phyloP scores from a whole-genome alignment of 2,888 invertebrate genomes.

The Andrena bucephala region DNA sequence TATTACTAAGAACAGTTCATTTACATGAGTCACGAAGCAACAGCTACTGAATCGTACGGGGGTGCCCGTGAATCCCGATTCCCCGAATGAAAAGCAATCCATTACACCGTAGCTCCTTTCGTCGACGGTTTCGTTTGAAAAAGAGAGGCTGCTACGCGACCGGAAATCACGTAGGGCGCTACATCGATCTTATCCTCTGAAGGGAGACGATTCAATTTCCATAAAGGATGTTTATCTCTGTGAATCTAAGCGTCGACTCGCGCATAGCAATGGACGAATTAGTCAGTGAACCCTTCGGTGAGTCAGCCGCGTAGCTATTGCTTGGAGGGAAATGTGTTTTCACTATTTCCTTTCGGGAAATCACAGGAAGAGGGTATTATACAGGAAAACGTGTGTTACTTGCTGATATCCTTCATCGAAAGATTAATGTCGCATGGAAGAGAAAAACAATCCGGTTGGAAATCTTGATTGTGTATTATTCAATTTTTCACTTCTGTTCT shows the following conservation, averaged over 20 bases:
- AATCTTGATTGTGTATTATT: too few relatives aligned
- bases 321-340: background rate
- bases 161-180: constrained; percentile 53
- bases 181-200: constrained; percentile 52
- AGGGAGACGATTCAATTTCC: constrained; percentile 63
- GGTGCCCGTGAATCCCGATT: constrained; percentile 25
- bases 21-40: constrained; percentile 32
- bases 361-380: background rate
- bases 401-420: background rate
- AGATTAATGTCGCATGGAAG: too few relatives aligned
- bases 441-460: too few relatives aligned
- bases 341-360: background rate
- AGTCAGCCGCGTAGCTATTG: constrained; percentile 11
- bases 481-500: too few relatives aligned
- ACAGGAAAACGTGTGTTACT: background rate
- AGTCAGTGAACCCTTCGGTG: constrained; percentile 12
- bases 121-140: constrained; percentile 32
- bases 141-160: constrained; percentile 23
- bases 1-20: background rate
- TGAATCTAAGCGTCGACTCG: constrained; percentile 23
- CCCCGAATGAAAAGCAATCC: constrained; percentile 41
- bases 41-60: background rate
- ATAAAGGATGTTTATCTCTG: constrained; percentile 67
- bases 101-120: constrained; percentile 30
- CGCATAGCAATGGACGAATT: constrained; percentile 53